Base-by-base conservation (phyloP, 2,888 invertebrate genomes). In the Caenorhabditis drosophilae region DNA sequence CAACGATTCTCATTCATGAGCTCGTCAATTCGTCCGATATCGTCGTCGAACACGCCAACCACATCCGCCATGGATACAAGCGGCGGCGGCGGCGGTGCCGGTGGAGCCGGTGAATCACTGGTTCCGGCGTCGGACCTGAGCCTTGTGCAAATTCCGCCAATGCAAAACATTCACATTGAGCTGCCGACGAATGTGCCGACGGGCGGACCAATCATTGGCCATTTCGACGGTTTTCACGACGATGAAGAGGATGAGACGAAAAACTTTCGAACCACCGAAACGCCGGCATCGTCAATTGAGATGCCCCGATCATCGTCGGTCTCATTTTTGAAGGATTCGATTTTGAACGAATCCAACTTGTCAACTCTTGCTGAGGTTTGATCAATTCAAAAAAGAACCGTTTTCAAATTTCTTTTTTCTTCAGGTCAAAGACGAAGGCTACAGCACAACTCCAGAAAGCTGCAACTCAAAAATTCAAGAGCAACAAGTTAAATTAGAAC, bases 51-150 rank as follows among this genome's bases (percentile, higher is more conserved):
- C 48, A 66, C 66, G 1, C 66, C 66, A 12, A 66, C 66, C 1
- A 66, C 66, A 6, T 59, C 59, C 23, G 66, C 47, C 4, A 66
- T 66, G 66, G 66, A 66, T 25, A 66, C 57, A 11, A 55, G 59
- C 20, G 31, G 26, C n/a, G 64, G 57, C 9, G 58, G 52, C 9
- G 64, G 58, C 25, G n/a, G n/a, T n/a, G 61, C 60, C 27, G 61
- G 62, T 25, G 31, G 54, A 46, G 4, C 56, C 44, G 62, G 62
- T 6, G 70, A 70, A 61, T 58, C 66, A 2, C 62, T 70, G n/a
- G 56, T 50, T n/a, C 70, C 54, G n/a, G 46, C 66, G 6, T 48
- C 52, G 2, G 70, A 70, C 44, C 41, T 70, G 20, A 56, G 59
- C 31, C 51, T 41, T 46, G 54, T 20, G 31, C 54, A 35, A 34